A percentile compares a stretch with the other conserved stretches of the same genome.
These are phyloP conservation scores for Protonibea diacanthus DNA, from an alignment of 2,797 vertebrate species.

Conservation along the genomic window DNA sequence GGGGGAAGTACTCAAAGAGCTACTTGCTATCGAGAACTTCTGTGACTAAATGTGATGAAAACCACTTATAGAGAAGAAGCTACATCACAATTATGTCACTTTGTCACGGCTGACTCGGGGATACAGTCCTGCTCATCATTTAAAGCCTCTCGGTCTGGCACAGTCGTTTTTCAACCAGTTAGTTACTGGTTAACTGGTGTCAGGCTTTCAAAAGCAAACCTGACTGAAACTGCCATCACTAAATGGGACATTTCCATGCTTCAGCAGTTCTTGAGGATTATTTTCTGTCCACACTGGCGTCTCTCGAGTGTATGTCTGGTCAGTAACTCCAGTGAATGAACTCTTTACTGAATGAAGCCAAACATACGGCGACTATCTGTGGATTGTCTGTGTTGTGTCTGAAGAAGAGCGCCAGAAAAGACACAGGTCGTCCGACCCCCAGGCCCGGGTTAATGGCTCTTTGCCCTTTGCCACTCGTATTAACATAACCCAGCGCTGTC, in stretches of 20 bases:
- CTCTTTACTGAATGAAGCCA: background rate
- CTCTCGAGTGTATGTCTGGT: conserved; percentile 6
- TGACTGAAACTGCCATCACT: too few relatives aligned
- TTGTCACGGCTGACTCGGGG: too few relatives aligned
- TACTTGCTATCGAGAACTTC: too few relatives aligned
- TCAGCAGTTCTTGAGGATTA: conserved; percentile 3
- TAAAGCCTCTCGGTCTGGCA: too few relatives aligned
- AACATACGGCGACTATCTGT: conserved; percentile 15
- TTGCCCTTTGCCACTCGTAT: conserved; percentile 55
- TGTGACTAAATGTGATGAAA: too few relatives aligned
- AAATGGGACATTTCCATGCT: background rate
- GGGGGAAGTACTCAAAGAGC: too few relatives aligned
- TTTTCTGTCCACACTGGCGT: background rate
- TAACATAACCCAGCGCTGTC: conserved; percentile 64
- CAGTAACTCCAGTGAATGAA: background rate
- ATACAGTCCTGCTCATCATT: too few relatives aligned
- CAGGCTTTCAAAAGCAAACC: too few relatives aligned
- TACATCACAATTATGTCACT: too few relatives aligned
- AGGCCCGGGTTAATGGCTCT: conserved; percentile 56
- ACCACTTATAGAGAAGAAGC: too few relatives aligned
- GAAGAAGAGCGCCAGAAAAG: conserved; percentile 30
- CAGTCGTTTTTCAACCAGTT: too few relatives aligned
- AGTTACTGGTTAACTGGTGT: too few relatives aligned
- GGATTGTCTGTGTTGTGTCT: conserved; percentile 18
- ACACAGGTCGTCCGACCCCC: conserved; percentile 37